These are phyloP conservation scores for Euleptes europaea DNA, from an alignment of 2,113 vertebrate species.

Conservation along the genomic window DNA sequence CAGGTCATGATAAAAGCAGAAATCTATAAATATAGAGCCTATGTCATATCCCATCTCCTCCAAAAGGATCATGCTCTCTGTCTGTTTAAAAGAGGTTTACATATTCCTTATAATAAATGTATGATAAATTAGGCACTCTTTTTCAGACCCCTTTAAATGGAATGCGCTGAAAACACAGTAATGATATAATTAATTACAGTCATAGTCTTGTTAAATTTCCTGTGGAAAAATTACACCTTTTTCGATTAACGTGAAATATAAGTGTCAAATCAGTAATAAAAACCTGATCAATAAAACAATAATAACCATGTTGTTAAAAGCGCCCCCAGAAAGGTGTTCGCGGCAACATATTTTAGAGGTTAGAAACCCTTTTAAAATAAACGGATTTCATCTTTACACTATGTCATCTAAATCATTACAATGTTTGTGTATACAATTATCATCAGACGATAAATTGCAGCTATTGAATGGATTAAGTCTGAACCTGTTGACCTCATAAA, in stretches of 20 bases:
- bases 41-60: conserved; percentile 83
- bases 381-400: conserved; percentile 99
- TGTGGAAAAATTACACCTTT: conserved; percentile 93
- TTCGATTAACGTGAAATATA: conserved; percentile 99
- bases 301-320: conserved; percentile 99
- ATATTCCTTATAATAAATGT: conserved; percentile 80
- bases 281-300: conserved; percentile 99
- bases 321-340: conserved; percentile 88
- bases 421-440: conserved; percentile 99
- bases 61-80: conserved; percentile 83
- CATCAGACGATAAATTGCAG: conserved; percentile 99
- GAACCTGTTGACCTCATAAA: conserved; percentile 93
- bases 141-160: conserved; percentile 81
- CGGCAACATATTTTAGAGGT: conserved; percentile 90
- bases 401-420: conserved; percentile 99
- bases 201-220: conserved; percentile 91
- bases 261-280: conserved; percentile 98
- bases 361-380: conserved; percentile 99
- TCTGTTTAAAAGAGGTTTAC: conserved; percentile 79
- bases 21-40: conserved; percentile 80
- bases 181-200: conserved; percentile 97
- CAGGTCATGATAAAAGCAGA: conserved; percentile 75
- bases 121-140: conserved; percentile 89
- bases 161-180: conserved; percentile 90
- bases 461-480: conserved; percentile 95